A percentile compares a stretch with the other conserved stretches of the same genome.
Evolutionary conservation across 2,113 vertebrate genomes (phyloP).

Genomic region (Cyrtonyx montezumae): DNA sequence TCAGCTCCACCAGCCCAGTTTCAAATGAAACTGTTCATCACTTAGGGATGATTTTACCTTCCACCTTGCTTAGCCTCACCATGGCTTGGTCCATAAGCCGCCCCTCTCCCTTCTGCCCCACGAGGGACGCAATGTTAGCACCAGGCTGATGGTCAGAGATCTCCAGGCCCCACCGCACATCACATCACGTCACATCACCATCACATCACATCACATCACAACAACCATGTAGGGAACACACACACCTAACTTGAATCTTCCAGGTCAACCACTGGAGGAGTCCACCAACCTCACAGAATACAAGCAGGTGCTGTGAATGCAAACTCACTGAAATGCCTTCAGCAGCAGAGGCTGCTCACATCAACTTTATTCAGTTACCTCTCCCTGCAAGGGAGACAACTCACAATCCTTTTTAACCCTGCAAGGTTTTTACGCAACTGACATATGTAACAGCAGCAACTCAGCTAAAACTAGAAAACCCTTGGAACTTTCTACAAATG

Average conservation of each 20-base stretch:
- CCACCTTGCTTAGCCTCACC: neutral
- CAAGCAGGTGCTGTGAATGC: neutral
- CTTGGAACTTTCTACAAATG: neutral
- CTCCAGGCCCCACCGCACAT: fast-evolving
- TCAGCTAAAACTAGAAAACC: neutral
- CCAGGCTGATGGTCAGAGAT: neutral
- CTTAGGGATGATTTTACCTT: fast-evolving
- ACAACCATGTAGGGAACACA: fast-evolving
- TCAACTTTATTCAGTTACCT: neutral
- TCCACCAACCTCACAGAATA: neutral
- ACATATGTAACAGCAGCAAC: no score
- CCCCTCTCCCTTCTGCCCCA: fast-evolving
- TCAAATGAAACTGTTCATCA: neutral
- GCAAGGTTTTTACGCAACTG: neutral
- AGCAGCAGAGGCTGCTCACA: neutral
- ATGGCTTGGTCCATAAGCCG: neutral
- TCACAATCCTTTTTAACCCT: neutral
- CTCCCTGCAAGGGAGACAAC: neutral
- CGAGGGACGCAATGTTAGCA: neutral
- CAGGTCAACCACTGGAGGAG: neutral
- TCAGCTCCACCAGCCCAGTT: neutral
- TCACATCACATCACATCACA: neutral
- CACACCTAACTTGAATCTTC: neutral
- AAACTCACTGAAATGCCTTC: neutral
- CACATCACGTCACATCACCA: neutral